Base-by-base conservation (phyloP, 2,797 vertebrate species). In the Danio kyathit region DNA sequence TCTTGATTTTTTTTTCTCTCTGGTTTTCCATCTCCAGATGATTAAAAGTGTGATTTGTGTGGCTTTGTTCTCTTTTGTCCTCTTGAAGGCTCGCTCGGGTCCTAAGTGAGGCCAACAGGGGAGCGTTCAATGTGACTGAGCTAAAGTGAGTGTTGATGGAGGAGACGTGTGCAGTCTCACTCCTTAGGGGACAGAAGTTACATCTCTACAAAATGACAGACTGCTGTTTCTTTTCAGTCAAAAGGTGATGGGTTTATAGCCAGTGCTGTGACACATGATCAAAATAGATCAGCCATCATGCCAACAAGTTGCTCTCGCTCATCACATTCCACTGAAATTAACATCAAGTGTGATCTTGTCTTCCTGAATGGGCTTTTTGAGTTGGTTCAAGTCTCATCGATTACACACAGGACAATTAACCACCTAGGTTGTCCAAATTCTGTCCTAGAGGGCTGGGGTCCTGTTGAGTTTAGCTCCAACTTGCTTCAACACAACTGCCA, bases 21-120 rank as follows among this genome's bases (percentile, higher is more conserved):
- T 71, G 79, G 49, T 76, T 85, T 86, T 71, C 71, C 79, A 81
- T 83, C 81, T 84, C 59, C 78, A 79, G 80, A 82, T 82, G 83
- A 89, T 90, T 90, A 90, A 87, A 87, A 86, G 83, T 84, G 85
- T 86, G 84, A 88, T 88, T 85, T 86, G 86, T 89, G 87, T 78
- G 69, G 78, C 84, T 86, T 79, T 75, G 57, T 83, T 65, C 73
- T 72, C 75, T 82, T 82, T 80, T 86, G 83, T 86, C 76, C 82
- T 74, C 76, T 80, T 14, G n/a, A 82, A 85, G 60, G 76, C 69
- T 71, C 1, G n/a, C 59, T 83, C 43, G 46, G 46, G 69, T 81
- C 69, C 69, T 74, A 80, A 85, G 82, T 38, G 57, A 74, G 70
- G 70, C 61, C 73, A 76, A 29, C 81, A 76, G 57, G 74, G 57